These are phyloP conservation scores for Gracilinanus agilis DNA, from an alignment of 2,113 vertebrate genomes.

Conservation along the genomic window DNA sequence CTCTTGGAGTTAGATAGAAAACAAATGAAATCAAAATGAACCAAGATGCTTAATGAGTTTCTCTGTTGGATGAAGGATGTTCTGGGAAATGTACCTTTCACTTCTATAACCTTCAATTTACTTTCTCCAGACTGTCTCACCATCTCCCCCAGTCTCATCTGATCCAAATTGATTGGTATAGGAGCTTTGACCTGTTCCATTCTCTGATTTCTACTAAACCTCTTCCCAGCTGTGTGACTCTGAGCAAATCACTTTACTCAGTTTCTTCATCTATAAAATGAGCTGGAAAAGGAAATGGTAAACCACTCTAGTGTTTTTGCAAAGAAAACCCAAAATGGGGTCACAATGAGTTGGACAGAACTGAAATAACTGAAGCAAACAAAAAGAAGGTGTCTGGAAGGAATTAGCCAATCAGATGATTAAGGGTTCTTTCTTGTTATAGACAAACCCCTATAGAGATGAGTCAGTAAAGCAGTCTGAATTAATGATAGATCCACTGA, in stretches of 20 bases:
- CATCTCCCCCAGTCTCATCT: neutral
- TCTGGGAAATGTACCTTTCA: neutral
- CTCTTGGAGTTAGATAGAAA: neutral
- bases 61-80: neutral
- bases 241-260: too few relatives aligned
- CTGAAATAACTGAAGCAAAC: too few relatives aligned
- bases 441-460: neutral
- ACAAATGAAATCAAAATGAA: neutral
- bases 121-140: neutral
- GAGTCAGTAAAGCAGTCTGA: neutral
- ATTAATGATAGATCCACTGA: neutral
- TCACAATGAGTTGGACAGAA: too few relatives aligned
- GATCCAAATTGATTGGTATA: neutral
- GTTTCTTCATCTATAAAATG: too few relatives aligned
- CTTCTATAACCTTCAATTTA: neutral
- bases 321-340: too few relatives aligned
- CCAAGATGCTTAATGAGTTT: neutral
- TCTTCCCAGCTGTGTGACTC: neutral
- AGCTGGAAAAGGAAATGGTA: too few relatives aligned
- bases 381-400: neutral
- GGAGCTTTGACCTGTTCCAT: neutral
- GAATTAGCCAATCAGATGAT: neutral
- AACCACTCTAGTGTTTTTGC: too few relatives aligned
- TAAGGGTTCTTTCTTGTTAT: neutral
- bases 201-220: neutral